Conservation (phyloP, 2,113 vertebrate genomes). For the Gobio gobio region DNA sequence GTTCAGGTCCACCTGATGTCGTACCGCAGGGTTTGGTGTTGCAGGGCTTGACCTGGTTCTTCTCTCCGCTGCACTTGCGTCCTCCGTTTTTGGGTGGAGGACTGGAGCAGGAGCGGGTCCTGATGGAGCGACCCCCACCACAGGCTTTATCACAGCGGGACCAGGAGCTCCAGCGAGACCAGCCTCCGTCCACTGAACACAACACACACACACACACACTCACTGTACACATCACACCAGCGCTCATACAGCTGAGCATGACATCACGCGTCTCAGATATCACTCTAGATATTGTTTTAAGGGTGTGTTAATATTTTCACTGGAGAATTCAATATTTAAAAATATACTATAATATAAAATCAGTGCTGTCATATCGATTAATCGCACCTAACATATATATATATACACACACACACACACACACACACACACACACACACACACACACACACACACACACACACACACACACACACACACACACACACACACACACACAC, state of each 20-base stretch:
- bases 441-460: no score
- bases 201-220: slow-evolving; percentile 36
- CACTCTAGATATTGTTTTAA: neutral
- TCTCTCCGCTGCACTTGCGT: slow-evolving; percentile 79
- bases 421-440: no score
- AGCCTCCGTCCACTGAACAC: slow-evolving; percentile 80
- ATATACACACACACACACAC: no score
- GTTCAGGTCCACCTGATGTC: neutral
- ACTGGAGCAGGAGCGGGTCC: slow-evolving; percentile 83
- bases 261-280: neutral
- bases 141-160: slow-evolving; percentile 86
- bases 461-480: no score
- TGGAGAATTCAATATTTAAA: no score
- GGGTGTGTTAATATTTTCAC: neutral
- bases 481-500: no score
- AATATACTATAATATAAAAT: no score
- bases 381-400: no score
- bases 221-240: no score
- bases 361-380: no score
- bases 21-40: slow-evolving; percentile 85
- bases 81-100: slow-evolving; percentile 91
- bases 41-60: slow-evolving; percentile 84
- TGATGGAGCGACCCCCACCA: slow-evolving; percentile 82
- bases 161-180: slow-evolving; percentile 90
- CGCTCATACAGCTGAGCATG: no score